Evolutionary conservation across 2,888 invertebrate species (phyloP).

Genomic region (Phragmatobia fuliginosa): DNA sequence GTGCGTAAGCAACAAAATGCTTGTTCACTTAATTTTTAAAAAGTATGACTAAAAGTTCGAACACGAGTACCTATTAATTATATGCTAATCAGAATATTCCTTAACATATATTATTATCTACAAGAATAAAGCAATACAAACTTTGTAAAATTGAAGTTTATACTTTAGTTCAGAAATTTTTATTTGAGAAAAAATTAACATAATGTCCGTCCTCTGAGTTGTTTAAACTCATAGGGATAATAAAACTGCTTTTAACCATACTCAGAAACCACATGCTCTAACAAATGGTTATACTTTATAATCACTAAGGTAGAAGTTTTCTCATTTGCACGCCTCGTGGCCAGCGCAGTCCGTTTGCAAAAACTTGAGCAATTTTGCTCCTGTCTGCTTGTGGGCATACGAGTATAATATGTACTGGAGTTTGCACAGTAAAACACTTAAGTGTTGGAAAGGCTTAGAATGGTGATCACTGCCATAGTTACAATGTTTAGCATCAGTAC

Average conservation of each 20-base stretch:
- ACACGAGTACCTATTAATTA: too few species aligned
- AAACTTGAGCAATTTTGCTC: conserved; percentile 52
- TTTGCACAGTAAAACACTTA: conserved; percentile 7
- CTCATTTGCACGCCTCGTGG: conserved; percentile 46
- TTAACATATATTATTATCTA: neutral
- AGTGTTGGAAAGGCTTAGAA: conserved; percentile 6
- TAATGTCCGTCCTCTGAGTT: neutral
- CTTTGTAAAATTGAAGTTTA: neutral
- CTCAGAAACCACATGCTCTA: conserved; percentile 20
- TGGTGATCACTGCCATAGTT: neutral
- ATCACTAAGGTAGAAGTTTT: conserved; percentile 48
- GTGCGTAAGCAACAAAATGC: too few species aligned
- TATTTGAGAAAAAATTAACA: neutral
- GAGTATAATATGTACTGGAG: conserved; percentile 14
- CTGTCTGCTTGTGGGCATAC: conserved; percentile 32
- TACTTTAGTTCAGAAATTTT: neutral
- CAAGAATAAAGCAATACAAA: neutral
- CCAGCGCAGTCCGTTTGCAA: conserved; percentile 32
- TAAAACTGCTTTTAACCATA: conserved; percentile 13
- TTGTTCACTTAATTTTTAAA: too few species aligned
- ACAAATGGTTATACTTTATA: conserved; percentile 29
- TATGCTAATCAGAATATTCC: neutral
- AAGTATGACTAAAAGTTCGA: too few species aligned
- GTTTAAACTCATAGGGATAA: conserved; percentile 12
- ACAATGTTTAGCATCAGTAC: neutral